Evolutionary conservation across 2,113 vertebrate species (phyloP), one percentile per base, ranked within the genome.

Genomic region (Centrocercus urophasianus): DNA sequence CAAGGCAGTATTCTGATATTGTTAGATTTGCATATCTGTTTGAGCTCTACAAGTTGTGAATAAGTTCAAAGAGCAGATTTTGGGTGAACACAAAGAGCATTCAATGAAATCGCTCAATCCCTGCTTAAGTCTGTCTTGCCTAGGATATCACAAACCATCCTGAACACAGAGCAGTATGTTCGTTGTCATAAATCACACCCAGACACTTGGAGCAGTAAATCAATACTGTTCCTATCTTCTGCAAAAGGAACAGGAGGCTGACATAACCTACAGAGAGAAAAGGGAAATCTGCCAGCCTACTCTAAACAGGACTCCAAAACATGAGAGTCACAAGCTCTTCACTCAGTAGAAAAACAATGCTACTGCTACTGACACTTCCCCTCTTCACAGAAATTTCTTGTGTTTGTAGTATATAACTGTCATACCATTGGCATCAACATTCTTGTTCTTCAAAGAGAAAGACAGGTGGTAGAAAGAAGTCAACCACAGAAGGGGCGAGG

Each of bases 121-220:
- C 71, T 93, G n/a, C 42, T 50, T 34, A 8, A 67, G 66, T 88
- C 94, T 93, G 19, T 48, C 45, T 71, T 84, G 77, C 65, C 38
- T 20, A 75, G 47, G 83, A 93, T 69, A 72, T 69, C 75, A 88
- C 89, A 93, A 66, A 36, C 38, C 65, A 69, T 17, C 34, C 88
- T 72, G 73, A 95, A 93, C 60, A 89, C 73, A 25, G 1, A 85
- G 88, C 95, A 70, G 61, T 75, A 91, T 70, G 36, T 93, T 95
- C 90, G 67, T 77, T 92, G 79, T 74, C 90, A 95, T 97, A 96
- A 97, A 97, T 96, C 95, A 96, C 74, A 82, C 38, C 54, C 13
- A 24, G 80, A 83, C 60, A 73, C 70, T 71, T 94, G 47, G 47
- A 96, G 43, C 69, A 60, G 73, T 89, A 92, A 97, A 97, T 95